Evolutionary conservation across 2,797 vertebrate genomes (phyloP).

Genomic region (Artibeus lituratus): DNA sequence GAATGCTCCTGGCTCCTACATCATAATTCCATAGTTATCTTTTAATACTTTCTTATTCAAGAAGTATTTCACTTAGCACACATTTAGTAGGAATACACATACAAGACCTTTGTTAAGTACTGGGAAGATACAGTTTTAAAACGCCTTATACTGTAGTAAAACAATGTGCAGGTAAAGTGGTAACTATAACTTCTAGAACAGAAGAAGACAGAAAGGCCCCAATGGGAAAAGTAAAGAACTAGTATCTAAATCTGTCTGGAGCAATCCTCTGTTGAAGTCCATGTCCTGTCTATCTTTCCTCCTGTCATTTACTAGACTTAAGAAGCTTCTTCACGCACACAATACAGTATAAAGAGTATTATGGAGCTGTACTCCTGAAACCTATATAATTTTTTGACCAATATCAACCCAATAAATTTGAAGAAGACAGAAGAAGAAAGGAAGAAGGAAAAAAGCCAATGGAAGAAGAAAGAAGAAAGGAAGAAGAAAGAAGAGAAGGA

Average conservation of each 20-base stretch:
- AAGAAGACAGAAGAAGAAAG: background rate
- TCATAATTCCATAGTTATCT: constrained; percentile 35
- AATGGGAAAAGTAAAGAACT: background rate
- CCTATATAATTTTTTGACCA: background rate
- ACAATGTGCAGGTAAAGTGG: background rate
- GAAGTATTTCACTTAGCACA: constrained; percentile 35
- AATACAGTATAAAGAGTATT: background rate
- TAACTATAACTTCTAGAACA: background rate
- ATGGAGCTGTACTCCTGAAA: background rate
- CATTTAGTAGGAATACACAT: background rate
- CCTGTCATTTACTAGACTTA: background rate
- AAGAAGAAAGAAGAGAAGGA: too few species aligned
- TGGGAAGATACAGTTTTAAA: background rate
- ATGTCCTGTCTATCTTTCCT: background rate
- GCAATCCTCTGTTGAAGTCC: background rate
- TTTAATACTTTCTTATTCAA: constrained; percentile 9
- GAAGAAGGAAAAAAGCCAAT: background rate
- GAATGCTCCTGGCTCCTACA: constrained; percentile 12
- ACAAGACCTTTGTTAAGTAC: background rate
- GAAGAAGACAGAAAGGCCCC: background rate
- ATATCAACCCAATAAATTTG: background rate
- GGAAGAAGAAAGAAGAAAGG: background rate
- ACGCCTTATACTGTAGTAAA: background rate
- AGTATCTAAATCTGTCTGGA: background rate
- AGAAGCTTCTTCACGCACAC: background rate